Evolutionary conservation across 2,888 invertebrate genomes (phyloP), one percentile per base, ranked within the genome.

Genomic region (Pandemis corylana): DNA sequence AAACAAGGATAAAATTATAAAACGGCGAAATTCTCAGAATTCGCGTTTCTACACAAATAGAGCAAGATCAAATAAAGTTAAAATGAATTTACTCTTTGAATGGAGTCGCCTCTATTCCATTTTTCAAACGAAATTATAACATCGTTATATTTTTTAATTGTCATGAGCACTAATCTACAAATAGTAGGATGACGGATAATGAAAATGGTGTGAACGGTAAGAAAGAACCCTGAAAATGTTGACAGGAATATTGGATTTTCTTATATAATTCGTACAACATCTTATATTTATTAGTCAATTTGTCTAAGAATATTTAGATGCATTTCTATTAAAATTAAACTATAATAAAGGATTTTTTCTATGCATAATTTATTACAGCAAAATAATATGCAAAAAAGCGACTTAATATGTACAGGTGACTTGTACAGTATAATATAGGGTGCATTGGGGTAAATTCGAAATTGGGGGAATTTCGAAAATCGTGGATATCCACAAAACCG

Each of bases 1-100:
- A 56, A 69, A 62, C 61, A 65, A 42, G 68, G 46, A 68, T 68
- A 56, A 13, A 53, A 15, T 28, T 53, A 20, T n/a, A 64, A 64
- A 64, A 65, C 9, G 6, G 49, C 46, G 56, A 66, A 15, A 28
- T 49, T 51, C 67, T 41, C 28, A 28, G 67, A 53, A 53, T 15
- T 53, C 53, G 5, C 15, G 36, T 36, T 36, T 6, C 13, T 59
- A 59, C 28, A 12, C 28, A 1, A 12, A 59, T 28, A 28, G 10
- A 59, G 59, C 28, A 53, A 53, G 53, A 53, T 59, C 20, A 59
- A 59, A 59, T 59, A 28, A 28, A 59, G 59, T 20, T 10, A 12
- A 28, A 53, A 7, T 20, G 9, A 20, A 20, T 20, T n/a, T 56
- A 56, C 15, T 56, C 56, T 51, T 51, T 20, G 20, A 13, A 20